Conservation (phyloP, 2,888 invertebrate genomes). For the Drosophila nigritarsus region DNA sequence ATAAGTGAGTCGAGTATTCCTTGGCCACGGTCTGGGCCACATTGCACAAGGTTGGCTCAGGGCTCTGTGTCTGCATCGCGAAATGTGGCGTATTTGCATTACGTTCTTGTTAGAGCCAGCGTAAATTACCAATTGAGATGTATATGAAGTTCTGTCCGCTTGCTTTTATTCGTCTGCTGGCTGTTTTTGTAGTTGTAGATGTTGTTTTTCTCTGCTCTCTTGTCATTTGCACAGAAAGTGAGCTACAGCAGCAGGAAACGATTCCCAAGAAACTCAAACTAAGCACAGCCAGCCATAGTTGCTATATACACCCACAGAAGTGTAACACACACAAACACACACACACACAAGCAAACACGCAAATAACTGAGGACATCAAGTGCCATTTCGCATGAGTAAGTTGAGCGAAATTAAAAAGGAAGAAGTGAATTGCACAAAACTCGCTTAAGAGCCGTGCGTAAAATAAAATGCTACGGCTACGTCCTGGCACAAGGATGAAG, state of each 20-base stretch:
- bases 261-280: slow-evolving; percentile 68
- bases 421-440: slow-evolving; percentile 48
- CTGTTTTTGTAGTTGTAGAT: slow-evolving; percentile 12
- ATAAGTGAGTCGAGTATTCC: slow-evolving; percentile 27
- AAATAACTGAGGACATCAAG: slow-evolving; percentile 57
- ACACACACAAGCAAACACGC: slow-evolving; percentile 23
- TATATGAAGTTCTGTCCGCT: slow-evolving; percentile 16
- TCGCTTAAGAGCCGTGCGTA: slow-evolving; percentile 32
- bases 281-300: slow-evolving; percentile 29
- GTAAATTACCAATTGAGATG: slow-evolving; percentile 59
- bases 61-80: slow-evolving; percentile 6
- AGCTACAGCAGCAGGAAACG: slow-evolving; percentile 11
- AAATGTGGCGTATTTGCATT: slow-evolving; percentile 55
- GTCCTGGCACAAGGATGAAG: slow-evolving; percentile 38
- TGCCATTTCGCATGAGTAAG: slow-evolving; percentile 77
- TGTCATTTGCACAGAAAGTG: slow-evolving; percentile 51
- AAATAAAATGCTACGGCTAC: slow-evolving; percentile 43
- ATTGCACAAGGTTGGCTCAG: slow-evolving; percentile 2
- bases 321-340: slow-evolving; percentile 4
- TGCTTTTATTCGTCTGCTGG: background rate
- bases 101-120: slow-evolving; percentile 60
- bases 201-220: slow-evolving; percentile 9
- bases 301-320: slow-evolving; percentile 16
- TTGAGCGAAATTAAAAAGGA: slow-evolving; percentile 71
- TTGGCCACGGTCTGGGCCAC: background rate